Conservation (phyloP, 2,797 vertebrate genomes). For the Sciurus carolinensis region DNA sequence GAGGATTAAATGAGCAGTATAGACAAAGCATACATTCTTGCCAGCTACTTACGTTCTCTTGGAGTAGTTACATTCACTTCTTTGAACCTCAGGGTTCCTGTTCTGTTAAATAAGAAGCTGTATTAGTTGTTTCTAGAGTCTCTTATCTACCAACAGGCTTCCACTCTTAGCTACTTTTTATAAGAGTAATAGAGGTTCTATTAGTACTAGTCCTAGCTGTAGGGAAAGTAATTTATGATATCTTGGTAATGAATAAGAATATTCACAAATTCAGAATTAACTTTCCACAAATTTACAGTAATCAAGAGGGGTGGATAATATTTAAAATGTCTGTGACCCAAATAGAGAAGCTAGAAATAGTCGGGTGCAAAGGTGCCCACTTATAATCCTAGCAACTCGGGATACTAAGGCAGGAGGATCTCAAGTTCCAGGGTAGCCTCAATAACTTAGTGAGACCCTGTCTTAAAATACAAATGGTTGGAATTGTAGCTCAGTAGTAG, state of each 20-base stretch:
- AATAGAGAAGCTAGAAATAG: slow-evolving; percentile 19
- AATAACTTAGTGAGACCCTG: neutral
- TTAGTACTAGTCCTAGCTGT: neutral
- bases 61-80: neutral
- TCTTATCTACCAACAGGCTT: neutral
- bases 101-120: neutral
- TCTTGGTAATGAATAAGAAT: slow-evolving; percentile 2
- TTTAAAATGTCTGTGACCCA: neutral
- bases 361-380: too few species aligned
- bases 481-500: neutral
- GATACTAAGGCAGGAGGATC: neutral
- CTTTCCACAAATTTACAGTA: neutral
- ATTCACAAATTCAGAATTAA: slow-evolving; percentile 24
- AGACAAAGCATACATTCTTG: neutral
- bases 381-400: too few species aligned
- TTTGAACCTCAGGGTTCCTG: neutral
- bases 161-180: neutral
- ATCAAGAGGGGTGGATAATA: neutral
- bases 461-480: neutral
- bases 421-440: neutral
- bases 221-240: neutral
- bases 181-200: neutral
- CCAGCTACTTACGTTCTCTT: neutral
- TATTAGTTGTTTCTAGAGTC: neutral
- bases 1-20: neutral